These are phyloP conservation scores for Tenualosa ilisha DNA, from an alignment of 2,797 vertebrate species.

Conservation along the genomic window DNA sequence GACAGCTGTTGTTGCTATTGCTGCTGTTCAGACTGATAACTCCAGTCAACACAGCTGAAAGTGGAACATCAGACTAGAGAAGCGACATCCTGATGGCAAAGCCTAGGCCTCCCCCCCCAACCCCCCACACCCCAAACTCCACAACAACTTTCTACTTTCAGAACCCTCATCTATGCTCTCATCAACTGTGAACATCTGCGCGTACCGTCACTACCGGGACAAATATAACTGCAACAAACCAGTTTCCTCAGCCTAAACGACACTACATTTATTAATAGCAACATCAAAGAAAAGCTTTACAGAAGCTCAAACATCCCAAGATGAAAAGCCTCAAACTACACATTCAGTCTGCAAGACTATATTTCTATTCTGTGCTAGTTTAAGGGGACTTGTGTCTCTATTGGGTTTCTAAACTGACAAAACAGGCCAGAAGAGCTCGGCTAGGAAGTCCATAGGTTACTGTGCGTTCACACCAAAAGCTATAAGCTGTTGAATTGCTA, in stretches of 20 bases:
- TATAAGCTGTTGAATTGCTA: no score
- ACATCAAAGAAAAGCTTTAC: neutral
- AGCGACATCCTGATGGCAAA: neutral
- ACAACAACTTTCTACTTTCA: neutral
- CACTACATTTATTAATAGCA: neutral
- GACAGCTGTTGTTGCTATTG: conserved; percentile 50
- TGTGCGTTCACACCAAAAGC: no score
- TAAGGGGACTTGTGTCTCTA: no score
- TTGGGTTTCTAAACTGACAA: neutral
- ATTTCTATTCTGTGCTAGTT: neutral
- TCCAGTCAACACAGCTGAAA: neutral
- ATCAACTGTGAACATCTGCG: neutral
- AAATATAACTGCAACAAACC: conserved; percentile 4
- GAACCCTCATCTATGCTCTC: neutral
- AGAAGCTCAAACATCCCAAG: neutral
- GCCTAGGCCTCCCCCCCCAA: neutral
- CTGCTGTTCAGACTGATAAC: neutral
- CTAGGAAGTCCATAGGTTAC: no score
- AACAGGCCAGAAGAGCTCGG: neutral
- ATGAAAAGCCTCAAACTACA: neutral
- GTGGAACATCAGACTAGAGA: neutral
- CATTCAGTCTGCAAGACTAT: neutral
- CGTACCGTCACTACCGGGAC: neutral
- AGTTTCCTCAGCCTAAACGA: neutral
- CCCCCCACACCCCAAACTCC: no score